A percentile compares a stretch with the other conserved stretches of the same genome.
These are phyloP conservation scores for Timandra comae DNA, from an alignment of 2,888 invertebrate genomes.

Conservation along the genomic window DNA sequence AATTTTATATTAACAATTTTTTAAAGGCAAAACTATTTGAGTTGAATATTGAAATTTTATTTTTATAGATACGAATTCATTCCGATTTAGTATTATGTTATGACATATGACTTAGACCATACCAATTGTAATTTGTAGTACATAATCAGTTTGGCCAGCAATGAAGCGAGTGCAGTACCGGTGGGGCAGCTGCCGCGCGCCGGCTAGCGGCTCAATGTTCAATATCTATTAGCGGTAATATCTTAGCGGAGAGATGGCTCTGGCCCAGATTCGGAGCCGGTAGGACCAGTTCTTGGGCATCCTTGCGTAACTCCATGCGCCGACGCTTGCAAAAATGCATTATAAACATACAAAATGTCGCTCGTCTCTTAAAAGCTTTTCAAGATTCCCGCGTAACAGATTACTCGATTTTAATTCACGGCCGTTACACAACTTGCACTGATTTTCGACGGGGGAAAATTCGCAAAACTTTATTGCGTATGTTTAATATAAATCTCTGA, in stretches of 20 bases:
- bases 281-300: slow-evolving; percentile 66
- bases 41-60: no score
- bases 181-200: slow-evolving; percentile 7
- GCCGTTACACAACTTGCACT: slow-evolving; percentile 52
- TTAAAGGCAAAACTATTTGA: no score
- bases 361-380: slow-evolving; percentile 64
- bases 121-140: no score
- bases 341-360: slow-evolving; percentile 60
- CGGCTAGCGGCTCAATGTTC: slow-evolving; percentile 43
- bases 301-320: slow-evolving; percentile 62
- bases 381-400: slow-evolving; percentile 56
- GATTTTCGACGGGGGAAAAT: slow-evolving; percentile 56
- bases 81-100: no score
- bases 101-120: no score
- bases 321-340: slow-evolving; percentile 67
- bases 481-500: slow-evolving; percentile 63
- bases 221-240: slow-evolving; percentile 72
- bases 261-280: slow-evolving; percentile 72
- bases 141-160: no score
- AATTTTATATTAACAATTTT: no score
- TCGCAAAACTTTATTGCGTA: slow-evolving; percentile 45
- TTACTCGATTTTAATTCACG: slow-evolving; percentile 42
- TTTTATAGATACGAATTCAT: no score
- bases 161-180: no score
- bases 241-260: slow-evolving; percentile 66